A percentile compares a stretch with the other conserved stretches of the same genome.
Conservation (phyloP, 2,797 vertebrate genomes). For the Diplodus puntazzo region DNA sequence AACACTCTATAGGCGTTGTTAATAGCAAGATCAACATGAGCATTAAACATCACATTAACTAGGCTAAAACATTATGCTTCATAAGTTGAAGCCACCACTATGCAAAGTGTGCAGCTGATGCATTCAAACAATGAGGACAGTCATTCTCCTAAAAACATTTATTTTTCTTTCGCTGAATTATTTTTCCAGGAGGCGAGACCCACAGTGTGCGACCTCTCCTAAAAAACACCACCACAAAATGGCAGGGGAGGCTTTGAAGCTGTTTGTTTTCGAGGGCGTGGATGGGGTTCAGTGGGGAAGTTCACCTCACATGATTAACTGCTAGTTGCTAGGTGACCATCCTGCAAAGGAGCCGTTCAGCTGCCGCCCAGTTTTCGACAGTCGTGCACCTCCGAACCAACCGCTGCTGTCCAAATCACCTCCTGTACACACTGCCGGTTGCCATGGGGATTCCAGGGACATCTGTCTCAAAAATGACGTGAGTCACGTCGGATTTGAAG, state of each 20-base stretch:
- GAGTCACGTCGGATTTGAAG: conserved; percentile 66
- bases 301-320: conserved; percentile 75
- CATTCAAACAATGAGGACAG: neutral
- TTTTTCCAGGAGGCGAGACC: neutral
- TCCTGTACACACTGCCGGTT: conserved; percentile 72
- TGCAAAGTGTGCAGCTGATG: neutral
- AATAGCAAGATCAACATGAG: neutral
- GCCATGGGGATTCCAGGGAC: conserved; percentile 79
- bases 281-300: conserved; percentile 35
- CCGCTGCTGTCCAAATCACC: conserved; percentile 61
- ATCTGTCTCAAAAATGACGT: conserved; percentile 69
- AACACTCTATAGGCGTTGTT: no score
- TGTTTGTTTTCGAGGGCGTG: conserved; percentile 33
- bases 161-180: neutral
- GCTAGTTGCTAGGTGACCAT: conserved; percentile 82
- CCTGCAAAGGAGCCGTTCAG: conserved; percentile 64
- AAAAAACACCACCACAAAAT: conserved; percentile 3
- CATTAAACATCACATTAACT: neutral
- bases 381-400: conserved; percentile 53
- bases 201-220: neutral
- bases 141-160: neutral
- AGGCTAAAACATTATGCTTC: neutral
- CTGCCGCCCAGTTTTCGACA: conserved; percentile 51
- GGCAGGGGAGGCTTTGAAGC: neutral
- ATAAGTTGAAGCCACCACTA: neutral